A percentile compares a stretch with the other conserved stretches of the same genome.
phyloP scores from a whole-genome alignment of 53 echinoderm and acorn worm genomes.

The Patiria pectinifera region DNA sequence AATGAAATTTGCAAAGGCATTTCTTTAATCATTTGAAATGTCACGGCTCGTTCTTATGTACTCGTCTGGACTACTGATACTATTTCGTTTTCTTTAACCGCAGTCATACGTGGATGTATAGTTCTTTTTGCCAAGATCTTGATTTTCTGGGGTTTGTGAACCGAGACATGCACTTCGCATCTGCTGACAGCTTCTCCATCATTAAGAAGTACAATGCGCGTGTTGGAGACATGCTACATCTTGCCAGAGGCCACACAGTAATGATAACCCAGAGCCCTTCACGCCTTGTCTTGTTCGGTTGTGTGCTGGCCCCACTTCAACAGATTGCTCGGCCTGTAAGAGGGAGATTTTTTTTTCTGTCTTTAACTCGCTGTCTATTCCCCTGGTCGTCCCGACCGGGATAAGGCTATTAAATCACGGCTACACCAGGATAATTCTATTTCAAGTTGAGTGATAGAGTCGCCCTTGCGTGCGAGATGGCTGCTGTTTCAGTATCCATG shows the following conservation, averaged over 20 bases:
- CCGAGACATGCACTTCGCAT: not conserved
- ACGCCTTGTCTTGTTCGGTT: conserved; percentile 31
- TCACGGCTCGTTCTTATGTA: too few species aligned
- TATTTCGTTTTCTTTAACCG: too few species aligned
- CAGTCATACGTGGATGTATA: too few species aligned
- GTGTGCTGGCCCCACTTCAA: conserved; percentile 17
- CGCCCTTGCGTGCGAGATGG: not conserved
- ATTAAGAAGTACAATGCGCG: conserved; percentile 38
- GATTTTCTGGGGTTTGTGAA: not conserved
- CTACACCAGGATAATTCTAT: conserved; percentile 32
- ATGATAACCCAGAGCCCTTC: conserved; percentile 43
- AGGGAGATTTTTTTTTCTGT: not conserved
- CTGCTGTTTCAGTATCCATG: conserved; percentile 39
- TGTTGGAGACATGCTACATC: conserved; percentile 10
- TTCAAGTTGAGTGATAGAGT: conserved; percentile 51
- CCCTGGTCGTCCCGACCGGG: conserved; percentile 21
- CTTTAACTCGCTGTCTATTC: conserved; percentile 5
- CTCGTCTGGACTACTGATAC: too few species aligned
- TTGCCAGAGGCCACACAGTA: conserved; percentile 28
- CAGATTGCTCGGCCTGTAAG: conserved; percentile 30
- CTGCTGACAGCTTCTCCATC: not conserved
- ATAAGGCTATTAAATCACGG: conserved; percentile 57
- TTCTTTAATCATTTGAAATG: too few species aligned
- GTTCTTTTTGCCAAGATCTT: not conserved
- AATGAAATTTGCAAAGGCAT: too few species aligned